Conservation (phyloP, 92 coral and sea anemone species). For the Desmophyllum pertusum region DNA sequence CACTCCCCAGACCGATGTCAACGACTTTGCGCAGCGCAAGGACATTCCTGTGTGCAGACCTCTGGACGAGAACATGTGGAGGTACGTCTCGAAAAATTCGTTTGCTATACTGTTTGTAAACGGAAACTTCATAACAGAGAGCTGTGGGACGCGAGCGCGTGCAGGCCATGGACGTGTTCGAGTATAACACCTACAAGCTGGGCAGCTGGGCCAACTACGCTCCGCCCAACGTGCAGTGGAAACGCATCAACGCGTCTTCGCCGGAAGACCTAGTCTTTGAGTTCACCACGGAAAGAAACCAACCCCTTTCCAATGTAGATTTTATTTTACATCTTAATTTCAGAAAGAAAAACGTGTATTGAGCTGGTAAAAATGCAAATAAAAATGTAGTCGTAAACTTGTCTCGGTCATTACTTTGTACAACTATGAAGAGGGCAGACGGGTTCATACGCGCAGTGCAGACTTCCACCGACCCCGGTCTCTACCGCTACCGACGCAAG, state of each 20-base stretch:
- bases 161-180: background rate
- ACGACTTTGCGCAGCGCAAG: background rate
- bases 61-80: background rate
- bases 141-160: background rate
- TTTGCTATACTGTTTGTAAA: background rate
- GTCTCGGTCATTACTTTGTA: background rate
- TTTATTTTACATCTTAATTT: too few species aligned
- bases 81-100: background rate
- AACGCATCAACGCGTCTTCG: background rate
- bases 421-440: background rate
- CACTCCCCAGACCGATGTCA: background rate
- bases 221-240: background rate
- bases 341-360: too few species aligned
- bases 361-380: too few species aligned
- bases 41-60: background rate
- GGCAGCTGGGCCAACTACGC: background rate
- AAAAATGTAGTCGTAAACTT: too few species aligned
- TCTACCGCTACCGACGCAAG: background rate
- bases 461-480: background rate
- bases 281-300: background rate
- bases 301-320: too few species aligned
- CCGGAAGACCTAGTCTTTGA: background rate
- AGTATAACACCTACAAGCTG: background rate
- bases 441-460: background rate
- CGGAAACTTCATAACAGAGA: background rate